Conservation (phyloP, 1,140 invertebrate species). For the Trichoplusia ni region DNA sequence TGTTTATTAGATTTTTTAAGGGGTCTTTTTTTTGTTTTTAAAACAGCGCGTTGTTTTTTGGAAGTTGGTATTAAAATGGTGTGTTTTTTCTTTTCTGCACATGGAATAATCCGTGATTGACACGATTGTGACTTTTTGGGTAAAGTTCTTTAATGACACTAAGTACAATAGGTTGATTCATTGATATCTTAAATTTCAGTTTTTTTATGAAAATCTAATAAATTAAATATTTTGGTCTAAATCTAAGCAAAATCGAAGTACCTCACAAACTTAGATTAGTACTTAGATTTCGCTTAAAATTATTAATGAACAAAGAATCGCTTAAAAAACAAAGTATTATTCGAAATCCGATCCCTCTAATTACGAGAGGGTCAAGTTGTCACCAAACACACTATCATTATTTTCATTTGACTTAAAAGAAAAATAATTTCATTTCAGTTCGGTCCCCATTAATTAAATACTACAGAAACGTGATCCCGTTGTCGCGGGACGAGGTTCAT, state of each 20-base stretch:
- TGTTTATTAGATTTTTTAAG: too few relatives aligned
- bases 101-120: too few relatives aligned
- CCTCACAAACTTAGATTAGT: neutral
- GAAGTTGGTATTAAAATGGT: too few relatives aligned
- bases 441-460: slow-evolving; percentile 54
- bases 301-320: slow-evolving; percentile 23
- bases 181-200: too few relatives aligned
- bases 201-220: neutral
- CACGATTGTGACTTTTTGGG: too few relatives aligned
- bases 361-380: slow-evolving; percentile 26
- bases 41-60: too few relatives aligned
- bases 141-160: neutral
- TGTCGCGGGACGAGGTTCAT: slow-evolving; percentile 37
- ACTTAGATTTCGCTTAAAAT: too few relatives aligned
- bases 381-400: slow-evolving; percentile 49
- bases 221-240: neutral
- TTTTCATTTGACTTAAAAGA: slow-evolving; percentile 36
- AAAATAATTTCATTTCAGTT: slow-evolving; percentile 55
- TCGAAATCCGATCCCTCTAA: slow-evolving; percentile 36
- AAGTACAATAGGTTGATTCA: too few relatives aligned
- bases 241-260: neutral
- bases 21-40: too few relatives aligned
- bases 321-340: too few relatives aligned
- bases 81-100: too few relatives aligned
- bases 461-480: slow-evolving; percentile 38